Percentiles rank a stretch among this genome's conserved stretches.
These are phyloP conservation scores for Corvus moneduloides DNA, from an alignment of 2,113 vertebrate genomes.

Conservation along the genomic window DNA sequence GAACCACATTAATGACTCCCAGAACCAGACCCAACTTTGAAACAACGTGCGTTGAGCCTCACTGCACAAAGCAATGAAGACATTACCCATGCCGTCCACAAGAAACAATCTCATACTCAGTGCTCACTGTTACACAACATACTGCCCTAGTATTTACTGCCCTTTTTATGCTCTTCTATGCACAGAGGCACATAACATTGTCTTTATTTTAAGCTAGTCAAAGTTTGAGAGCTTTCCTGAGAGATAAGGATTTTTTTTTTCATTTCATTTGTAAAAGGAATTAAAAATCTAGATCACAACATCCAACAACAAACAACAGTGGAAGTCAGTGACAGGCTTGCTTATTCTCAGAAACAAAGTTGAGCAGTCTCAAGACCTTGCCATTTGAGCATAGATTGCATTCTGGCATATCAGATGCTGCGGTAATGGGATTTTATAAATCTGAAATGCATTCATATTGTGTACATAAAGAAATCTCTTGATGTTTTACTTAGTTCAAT, in stretches of 20 bases:
- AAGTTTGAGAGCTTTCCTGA: background rate
- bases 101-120: background rate
- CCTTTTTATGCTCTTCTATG: background rate
- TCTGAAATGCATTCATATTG: conserved; percentile 17
- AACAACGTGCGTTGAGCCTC: background rate
- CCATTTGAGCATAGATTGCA: conserved; percentile 17
- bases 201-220: background rate
- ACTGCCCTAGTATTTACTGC: background rate
- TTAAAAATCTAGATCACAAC: background rate
- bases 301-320: background rate
- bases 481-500: conserved; percentile 37
- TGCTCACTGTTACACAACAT: background rate
- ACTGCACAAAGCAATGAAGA: background rate
- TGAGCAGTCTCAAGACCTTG: background rate
- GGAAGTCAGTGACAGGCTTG: background rate
- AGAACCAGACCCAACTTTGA: background rate
- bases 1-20: background rate
- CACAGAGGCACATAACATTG: background rate
- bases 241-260: background rate
- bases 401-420: conserved; percentile 30
- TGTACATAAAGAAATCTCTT: conserved; percentile 38
- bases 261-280: background rate
- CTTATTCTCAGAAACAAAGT: background rate
- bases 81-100: background rate
- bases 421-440: conserved; percentile 41